Base-by-base conservation (phyloP, 2,888 invertebrate genomes). In the Xestia sexstrigata region DNA sequence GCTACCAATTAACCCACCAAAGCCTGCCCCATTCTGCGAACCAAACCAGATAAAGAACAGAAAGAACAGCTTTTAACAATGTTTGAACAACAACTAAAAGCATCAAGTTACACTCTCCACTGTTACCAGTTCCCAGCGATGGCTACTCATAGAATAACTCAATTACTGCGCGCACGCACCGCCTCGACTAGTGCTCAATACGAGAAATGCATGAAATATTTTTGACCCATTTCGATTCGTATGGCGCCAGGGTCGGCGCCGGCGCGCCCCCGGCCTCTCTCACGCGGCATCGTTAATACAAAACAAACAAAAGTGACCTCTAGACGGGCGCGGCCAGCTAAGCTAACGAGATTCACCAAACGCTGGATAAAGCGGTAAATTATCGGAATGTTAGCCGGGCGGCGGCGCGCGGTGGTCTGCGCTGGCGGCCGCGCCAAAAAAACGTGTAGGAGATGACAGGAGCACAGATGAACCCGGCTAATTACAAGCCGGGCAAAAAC, bases 221-320 rank as follows among this genome's bases (percentile, higher is more conserved):
- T 93, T 94, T 93, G 95, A 94, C 90, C 92, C 93, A 95, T 95
- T 95, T 94, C 91, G 94, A 91, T 92, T 90, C 88, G 91, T 91
- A 91, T 94, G 95, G 96, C 95, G 96, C 96, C 95, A 94, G 92
- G 90, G 87, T 90, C 91, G 95, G 95, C 95, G 96, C 96, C 96
- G 92, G 94, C 96, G 94, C 92, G 95, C 95, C 95, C 95, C 94
- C 94, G 94, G 95, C 93, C 94, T 92, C 94, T 94, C 94, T 92
- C 95, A 93, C 95, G 93, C 94, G 93, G 93, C 93, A 93, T 95
- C 96, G 94, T 95, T 96, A 95, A 93, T 95, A 96, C 94, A 96
- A 96, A 96, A 96, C 96, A 96, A 96, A 96, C 96, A 96, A 95
- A 94, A 96, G 89, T 95, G 95, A 96, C 95, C 96, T 95, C 94